phyloP scores from a whole-genome alignment of 2,888 invertebrate genomes.

The Galerucella pusilla region DNA sequence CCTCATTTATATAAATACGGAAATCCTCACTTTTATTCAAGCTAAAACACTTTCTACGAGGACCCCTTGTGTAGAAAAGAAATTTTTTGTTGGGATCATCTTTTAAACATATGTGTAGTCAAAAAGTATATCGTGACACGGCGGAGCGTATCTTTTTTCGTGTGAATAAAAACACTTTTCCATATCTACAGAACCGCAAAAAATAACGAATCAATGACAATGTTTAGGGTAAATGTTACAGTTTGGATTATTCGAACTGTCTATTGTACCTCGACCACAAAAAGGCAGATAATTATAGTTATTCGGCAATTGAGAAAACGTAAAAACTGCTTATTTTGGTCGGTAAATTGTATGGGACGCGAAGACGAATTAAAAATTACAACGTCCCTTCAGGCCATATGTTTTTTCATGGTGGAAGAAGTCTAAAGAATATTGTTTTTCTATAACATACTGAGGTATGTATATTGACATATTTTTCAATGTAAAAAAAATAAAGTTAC shows the following conservation, averaged over 20 bases:
- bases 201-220: conserved; percentile 54
- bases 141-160: conserved; percentile 25
- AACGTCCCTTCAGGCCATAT: conserved; percentile 31
- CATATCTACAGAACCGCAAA: conserved; percentile 44
- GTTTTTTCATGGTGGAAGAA: conserved; percentile 3
- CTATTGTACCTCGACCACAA: conserved; percentile 50
- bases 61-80: no score
- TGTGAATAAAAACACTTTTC: conserved; percentile 46
- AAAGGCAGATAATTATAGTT: conserved; percentile 55
- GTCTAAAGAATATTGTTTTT: not conserved
- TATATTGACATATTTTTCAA: no score
- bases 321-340: conserved; percentile 33
- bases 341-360: conserved; percentile 39
- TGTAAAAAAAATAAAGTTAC: no score
- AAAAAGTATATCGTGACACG: not conserved
- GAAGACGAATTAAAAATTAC: conserved; percentile 44
- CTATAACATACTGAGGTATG: not conserved
- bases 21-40: no score
- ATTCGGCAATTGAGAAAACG: conserved; percentile 46
- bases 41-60: no score
- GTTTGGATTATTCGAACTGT: conserved; percentile 53
- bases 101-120: conserved; percentile 1
- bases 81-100: no score
- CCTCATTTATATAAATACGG: no score
- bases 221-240: conserved; percentile 55